Evolutionary conservation across 2,888 invertebrate genomes (phyloP).

Genomic region (Patella pellucida): DNA sequence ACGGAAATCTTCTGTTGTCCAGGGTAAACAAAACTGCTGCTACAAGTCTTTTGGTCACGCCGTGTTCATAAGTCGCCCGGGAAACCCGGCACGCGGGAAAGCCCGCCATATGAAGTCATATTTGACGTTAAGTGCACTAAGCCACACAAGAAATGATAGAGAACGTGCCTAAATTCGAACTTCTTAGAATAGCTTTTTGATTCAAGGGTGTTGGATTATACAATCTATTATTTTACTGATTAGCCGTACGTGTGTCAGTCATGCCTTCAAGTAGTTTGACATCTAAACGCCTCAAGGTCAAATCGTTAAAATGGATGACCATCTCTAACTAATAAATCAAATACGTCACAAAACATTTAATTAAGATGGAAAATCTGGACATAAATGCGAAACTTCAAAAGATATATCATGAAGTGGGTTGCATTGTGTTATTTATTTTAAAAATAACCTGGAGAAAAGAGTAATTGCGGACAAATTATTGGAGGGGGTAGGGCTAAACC

Average conservation of each 20-base stretch:
- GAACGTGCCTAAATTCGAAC: constrained; percentile 6
- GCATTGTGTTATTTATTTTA: too few species aligned
- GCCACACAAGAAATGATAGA: background rate
- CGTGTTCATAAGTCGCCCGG: background rate
- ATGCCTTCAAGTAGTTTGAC: too few species aligned
- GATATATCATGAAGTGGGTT: too few species aligned
- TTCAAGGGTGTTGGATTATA: background rate
- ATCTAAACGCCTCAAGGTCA: too few species aligned
- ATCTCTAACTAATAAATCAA: too few species aligned
- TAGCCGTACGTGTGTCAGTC: background rate
- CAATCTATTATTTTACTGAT: background rate
- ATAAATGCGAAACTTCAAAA: too few species aligned
- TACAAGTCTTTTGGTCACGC: constrained; percentile 12
- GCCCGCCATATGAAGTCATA: background rate
- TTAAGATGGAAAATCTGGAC: too few species aligned
- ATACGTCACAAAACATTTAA: too few species aligned
- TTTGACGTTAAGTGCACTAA: background rate
- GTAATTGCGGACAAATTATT: too few species aligned
- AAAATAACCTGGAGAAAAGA: too few species aligned
- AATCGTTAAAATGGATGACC: too few species aligned
- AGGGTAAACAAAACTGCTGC: background rate
- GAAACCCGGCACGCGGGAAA: constrained; percentile 5
- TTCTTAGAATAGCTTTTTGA: constrained; percentile 1
- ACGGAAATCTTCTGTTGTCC: constrained; percentile 7
- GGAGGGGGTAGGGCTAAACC: too few species aligned